phyloP scores from a whole-genome alignment of 2,113 vertebrate genomes.

The Vulpes ferrilata region DNA sequence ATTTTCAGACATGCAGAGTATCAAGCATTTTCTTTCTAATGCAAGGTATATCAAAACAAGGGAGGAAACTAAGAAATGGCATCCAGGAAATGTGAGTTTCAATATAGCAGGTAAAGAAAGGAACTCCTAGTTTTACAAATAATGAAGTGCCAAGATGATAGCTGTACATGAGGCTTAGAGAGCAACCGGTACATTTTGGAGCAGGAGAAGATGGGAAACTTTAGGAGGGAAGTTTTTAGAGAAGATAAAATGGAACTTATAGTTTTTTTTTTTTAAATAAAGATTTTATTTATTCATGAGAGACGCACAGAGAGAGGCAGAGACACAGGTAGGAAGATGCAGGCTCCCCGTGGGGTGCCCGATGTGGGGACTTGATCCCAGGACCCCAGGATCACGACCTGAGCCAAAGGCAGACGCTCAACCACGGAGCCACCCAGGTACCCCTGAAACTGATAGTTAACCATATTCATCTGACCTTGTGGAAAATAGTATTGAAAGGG shows the following conservation, averaged over 20 bases:
- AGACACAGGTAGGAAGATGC: no score
- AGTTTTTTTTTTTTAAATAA: background rate
- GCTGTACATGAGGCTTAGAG: background rate
- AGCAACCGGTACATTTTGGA: background rate
- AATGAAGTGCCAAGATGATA: background rate
- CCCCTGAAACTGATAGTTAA: background rate
- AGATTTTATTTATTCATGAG: no score
- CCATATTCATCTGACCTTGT: background rate
- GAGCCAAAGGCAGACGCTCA: no score
- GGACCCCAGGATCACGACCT: no score
- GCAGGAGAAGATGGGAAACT: background rate
- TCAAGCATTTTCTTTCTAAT: slow-evolving; percentile 16
- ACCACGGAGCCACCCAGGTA: no score
- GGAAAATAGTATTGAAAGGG: background rate
- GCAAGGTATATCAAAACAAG: background rate
- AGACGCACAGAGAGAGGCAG: no score
- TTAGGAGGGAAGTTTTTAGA: background rate
- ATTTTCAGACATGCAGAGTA: background rate
- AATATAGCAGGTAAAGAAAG: background rate
- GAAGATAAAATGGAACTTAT: background rate
- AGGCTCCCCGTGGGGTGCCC: no score
- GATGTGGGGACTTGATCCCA: no score
- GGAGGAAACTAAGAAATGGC: background rate
- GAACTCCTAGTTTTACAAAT: background rate
- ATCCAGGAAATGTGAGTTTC: background rate